Evolutionary conservation across 2,888 invertebrate genomes (phyloP), one percentile per base, ranked within the genome.

Genomic region (Athripsodes cinereus): DNA sequence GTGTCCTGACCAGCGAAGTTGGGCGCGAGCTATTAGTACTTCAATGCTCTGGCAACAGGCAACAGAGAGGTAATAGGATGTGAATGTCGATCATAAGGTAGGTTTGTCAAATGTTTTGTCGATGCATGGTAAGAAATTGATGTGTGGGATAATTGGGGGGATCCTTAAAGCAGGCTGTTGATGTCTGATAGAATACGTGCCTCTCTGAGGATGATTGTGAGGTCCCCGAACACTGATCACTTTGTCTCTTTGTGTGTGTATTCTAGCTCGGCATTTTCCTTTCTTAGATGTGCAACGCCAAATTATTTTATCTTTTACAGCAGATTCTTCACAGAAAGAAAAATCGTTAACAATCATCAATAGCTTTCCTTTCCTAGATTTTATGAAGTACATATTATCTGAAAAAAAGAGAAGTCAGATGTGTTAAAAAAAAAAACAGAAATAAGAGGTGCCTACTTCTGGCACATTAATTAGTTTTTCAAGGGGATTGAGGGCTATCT

Each of bases 281-380:
- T 79, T 79, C 71, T 79, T 79, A 8, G 79, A 79, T 34, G 79
- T 79, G 65, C 79, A 79, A 51, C 79, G 70, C 79, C 79, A 79
- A 63, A 79, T 79, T 50, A 79, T 78, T 66, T 79, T 79, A 65
- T 78, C 78, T 60, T 78, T 68, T 67, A 79, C 66, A 67, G 78
- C 78, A 1, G 79, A 79, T 68, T 79, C 79, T 67, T 79, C 79
- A 66, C 79, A 79, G 68, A 79, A 79, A 2, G 79, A 78, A 65
- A 79, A 79, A 50, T 78, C 79, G 65, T 79, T 79, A 69, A 79
- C 78, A 76, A 79, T 75, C 78, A 79, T 79, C 64, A 79, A 77
- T 52, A 79, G 72, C 67, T 79, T 79, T 58, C 79, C 79, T 47
- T 78, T 78, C 1, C 79, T 73, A 31, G 79, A 79, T 67, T 76